Base-by-base conservation (phyloP, 1,140 invertebrate genomes). In the Bombus sibiricus region DNA sequence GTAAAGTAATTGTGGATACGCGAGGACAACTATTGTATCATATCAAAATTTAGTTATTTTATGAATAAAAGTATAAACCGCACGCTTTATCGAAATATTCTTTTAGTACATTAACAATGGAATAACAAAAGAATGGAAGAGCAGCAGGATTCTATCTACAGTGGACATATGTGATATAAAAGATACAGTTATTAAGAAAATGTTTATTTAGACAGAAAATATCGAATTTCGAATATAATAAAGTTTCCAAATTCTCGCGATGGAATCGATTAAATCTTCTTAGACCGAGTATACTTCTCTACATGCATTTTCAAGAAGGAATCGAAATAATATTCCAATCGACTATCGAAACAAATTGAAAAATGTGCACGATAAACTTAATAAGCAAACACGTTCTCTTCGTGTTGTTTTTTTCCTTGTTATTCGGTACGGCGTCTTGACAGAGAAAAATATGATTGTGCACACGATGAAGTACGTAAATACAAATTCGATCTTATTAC, bases 41-140 rank as follows among this genome's bases (percentile, higher is more conserved):
- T 91, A 92, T 92, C 88, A 89, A 92, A 91, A 92, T 91, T 92
- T 89, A 91, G 89, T 92, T 91, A 92, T 90, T 92, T 92, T 92
- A 91, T 91, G 90, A 92, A 91, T 90, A 91, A 91, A 92, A 91
- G 77, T 86, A 57, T 84, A 90, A 91, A 90, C 82, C 69, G 75
- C 53, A 83, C 59, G 47, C 69, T 81, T 62, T 41, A 10, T 78
- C 25, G 3, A 2, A 0, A 22, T 22, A 2, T 62, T 13, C 1
- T n/a, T n/a, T n/a, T 0, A 12, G 28, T 13, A n/a, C 59, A 1
- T 62, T 5, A 62, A 25, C 59, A 0, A n/a, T n/a, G 4, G 59
- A 28, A 3, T 12, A 62, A 10, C 0, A 5, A 5, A 62, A 32
- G n/a, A 6, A 43, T 22, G 6, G 6, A 47, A 25, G 53, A 43